Evolutionary conservation across 64 coral and sea anemone genomes (phyloP).

Genomic region (Montipora cactus): DNA sequence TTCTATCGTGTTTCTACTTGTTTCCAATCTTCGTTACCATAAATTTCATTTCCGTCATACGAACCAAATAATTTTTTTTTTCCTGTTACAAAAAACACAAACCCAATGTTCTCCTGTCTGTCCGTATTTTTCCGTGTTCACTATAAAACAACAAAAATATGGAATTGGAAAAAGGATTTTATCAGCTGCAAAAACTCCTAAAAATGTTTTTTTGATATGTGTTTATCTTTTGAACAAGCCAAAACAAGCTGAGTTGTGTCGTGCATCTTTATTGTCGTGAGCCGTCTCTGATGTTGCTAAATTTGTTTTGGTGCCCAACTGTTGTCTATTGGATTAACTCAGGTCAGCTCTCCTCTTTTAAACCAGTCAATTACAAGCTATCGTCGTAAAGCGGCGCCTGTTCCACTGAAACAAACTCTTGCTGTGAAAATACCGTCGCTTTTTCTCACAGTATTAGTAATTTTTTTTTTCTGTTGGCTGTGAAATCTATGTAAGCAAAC

Average conservation of each 20-base stretch:
- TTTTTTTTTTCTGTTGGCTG: no score
- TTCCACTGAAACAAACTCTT: no score
- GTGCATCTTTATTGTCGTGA: not conserved
- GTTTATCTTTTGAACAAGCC: not conserved
- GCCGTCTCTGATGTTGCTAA: no score
- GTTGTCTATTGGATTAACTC: no score
- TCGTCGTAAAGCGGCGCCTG: no score
- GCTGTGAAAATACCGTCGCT: no score
- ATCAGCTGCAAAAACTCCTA: not conserved
- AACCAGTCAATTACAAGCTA: no score
- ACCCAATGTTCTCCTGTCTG: not conserved
- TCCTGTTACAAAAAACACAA: not conserved
- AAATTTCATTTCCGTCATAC: not conserved
- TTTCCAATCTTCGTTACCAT: not conserved
- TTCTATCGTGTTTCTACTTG: not conserved
- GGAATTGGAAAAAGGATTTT: not conserved
- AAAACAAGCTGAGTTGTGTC: not conserved
- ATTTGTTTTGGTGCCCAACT: no score
- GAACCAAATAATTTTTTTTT: not conserved
- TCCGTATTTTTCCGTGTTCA: not conserved
- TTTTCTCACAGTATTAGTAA: no score
- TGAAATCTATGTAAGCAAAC: no score
- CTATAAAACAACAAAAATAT: not conserved
- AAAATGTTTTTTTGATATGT: not conserved
- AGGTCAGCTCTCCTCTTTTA: no score